A percentile compares a stretch with the other conserved stretches of the same genome.
Conservation (phyloP, 2,888 invertebrate genomes). For the Acheta domesticus region DNA sequence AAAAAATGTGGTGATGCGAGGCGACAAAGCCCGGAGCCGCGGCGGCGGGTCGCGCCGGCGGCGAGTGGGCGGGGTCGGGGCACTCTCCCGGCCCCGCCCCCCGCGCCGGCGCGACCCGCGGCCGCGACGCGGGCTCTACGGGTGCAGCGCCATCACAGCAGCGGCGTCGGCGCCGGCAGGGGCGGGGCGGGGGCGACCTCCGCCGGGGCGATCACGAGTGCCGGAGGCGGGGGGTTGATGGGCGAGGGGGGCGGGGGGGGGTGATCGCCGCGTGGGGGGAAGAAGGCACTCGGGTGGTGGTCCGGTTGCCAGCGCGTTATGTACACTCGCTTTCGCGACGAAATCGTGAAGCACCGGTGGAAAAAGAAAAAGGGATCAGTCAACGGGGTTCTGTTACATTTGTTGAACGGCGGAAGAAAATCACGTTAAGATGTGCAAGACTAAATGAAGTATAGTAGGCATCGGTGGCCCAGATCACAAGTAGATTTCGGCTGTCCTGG, state of each 20-base stretch:
- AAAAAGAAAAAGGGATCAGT: no score
- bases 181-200: background rate
- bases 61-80: background rate
- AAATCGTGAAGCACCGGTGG: no score
- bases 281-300: no score
- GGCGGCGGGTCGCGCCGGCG: background rate
- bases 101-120: background rate
- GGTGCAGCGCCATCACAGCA: slow-evolving; percentile 11
- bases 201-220: slow-evolving; percentile 28
- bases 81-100: no score
- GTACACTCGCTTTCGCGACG: no score
- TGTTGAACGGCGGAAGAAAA: no score
- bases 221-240: slow-evolving; percentile 18
- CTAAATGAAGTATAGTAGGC: no score
- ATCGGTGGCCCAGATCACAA: no score
- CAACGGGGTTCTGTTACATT: no score
- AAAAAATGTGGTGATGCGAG: background rate
- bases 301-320: no score
- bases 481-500: no score
- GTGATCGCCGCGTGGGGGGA: background rate
- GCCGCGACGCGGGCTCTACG: background rate
- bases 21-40: background rate
- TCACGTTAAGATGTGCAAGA: no score
- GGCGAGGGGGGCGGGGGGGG: slow-evolving; percentile 24
- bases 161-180: background rate